phyloP scores from a whole-genome alignment of 2,888 invertebrate species.

The Chymomyza caudatula region DNA sequence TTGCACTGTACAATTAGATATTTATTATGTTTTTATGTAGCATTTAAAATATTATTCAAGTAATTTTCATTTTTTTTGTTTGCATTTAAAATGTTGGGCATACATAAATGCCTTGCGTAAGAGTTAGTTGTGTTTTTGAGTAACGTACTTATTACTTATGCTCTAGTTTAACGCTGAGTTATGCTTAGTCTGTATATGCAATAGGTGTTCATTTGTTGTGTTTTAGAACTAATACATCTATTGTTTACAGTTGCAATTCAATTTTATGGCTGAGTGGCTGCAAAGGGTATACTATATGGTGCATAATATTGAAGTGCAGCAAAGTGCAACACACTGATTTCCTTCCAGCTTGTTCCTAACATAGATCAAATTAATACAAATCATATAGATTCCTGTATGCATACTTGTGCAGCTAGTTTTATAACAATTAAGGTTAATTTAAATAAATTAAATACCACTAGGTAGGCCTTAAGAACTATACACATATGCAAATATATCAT shows the following conservation, averaged over 20 bases:
- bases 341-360: background rate
- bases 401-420: conserved; percentile 34
- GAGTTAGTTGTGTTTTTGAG: background rate
- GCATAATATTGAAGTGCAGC: too few species aligned
- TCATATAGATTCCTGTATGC: conserved; percentile 35
- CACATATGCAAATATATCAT: conserved; percentile 10
- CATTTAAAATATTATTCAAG: background rate
- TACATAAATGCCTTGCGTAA: background rate
- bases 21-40: background rate
- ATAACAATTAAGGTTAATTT: conserved; percentile 62
- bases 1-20: background rate
- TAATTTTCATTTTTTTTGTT: background rate
- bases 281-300: background rate
- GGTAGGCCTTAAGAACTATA: conserved; percentile 48
- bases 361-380: conserved; percentile 45
- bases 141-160: background rate
- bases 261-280: background rate
- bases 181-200: too few species aligned
- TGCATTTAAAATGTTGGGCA: background rate
- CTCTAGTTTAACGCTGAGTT: background rate
- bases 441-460: conserved; percentile 66
- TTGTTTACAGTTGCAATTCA: conserved; percentile 15
- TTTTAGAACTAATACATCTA: conserved; percentile 8
- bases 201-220: background rate
- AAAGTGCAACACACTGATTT: background rate